Evolutionary conservation across 2,888 invertebrate genomes (phyloP), one percentile per base, ranked within the genome.

Genomic region (Theristus sp.): DNA sequence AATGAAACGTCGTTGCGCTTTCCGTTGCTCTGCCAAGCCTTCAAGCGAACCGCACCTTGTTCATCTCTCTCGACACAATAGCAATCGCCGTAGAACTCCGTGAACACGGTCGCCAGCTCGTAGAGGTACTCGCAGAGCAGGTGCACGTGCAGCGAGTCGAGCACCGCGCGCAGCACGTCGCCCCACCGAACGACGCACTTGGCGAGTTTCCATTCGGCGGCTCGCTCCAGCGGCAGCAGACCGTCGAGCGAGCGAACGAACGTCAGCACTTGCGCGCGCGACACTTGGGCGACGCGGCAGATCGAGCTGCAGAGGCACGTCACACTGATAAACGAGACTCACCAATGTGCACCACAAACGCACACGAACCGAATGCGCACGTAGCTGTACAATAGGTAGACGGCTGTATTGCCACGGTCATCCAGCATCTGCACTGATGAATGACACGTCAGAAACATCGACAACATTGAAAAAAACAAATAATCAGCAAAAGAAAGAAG

Each of bases 351-450:
- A 60, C 60, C n/a, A 20, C 30, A n/a, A n/a, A n/a, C 38, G 6
- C 31, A 28, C 24, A 26, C 61, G 56, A 87, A 93, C 71, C 86
- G 82, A 66, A 99, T 99, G 52, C 98, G 81, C 17, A 93, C 93
- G 67, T 87, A 83, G 0, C 91, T 89, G 75, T 98, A 98, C 10
- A 98, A 77, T 59, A 99, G 79, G 74, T 98, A 99, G 0, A 93
- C 94, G 0, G 98, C 98, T 0, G 98, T 99, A 74, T 99, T 99
- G 17, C 98, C 98, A 74, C 87, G 86, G 74, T 98, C 96, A 72
- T 98, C 94, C 65, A 99, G 80, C 98, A 99, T 99, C 80, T 81
- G 68, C 29, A 31, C 47, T 57, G 62, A 38, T 55, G 30, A n/a
- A 2, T n/a, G 1, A n/a, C n/a, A 56, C 26, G 1, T 20, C 20